Percentiles rank a stretch among this genome's conserved stretches.
These are phyloP conservation scores for Actinia equina DNA, from an alignment of 64 coral and sea anemone genomes.

Conservation along the genomic window DNA sequence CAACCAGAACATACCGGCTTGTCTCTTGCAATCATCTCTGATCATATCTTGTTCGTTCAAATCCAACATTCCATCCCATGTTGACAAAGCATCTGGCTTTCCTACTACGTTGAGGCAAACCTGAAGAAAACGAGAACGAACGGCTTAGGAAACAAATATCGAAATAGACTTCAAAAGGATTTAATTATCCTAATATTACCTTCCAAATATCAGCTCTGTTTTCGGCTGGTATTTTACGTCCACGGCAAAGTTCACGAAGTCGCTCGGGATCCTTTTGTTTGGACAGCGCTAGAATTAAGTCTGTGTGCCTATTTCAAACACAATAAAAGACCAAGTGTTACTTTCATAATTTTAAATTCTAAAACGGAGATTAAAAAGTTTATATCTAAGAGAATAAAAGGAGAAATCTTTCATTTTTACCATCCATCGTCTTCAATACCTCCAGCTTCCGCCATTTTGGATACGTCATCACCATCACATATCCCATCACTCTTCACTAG, in stretches of 20 bases:
- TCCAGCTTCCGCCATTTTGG: slow-evolving; percentile 96
- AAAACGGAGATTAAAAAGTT: not conserved
- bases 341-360: not conserved
- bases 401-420: slow-evolving; percentile 38
- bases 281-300: slow-evolving; percentile 87
- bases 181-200: slow-evolving; percentile 42
- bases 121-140: slow-evolving; percentile 28
- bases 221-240: slow-evolving; percentile 82
- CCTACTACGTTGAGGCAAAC: slow-evolving; percentile 93
- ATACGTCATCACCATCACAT: slow-evolving; percentile 89
- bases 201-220: slow-evolving; percentile 97
- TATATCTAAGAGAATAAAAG: not conserved
- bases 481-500: slow-evolving; percentile 51
- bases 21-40: slow-evolving; percentile 72
- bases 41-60: slow-evolving; percentile 76
- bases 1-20: slow-evolving; percentile 51
- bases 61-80: slow-evolving; percentile 88
- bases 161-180: not conserved
- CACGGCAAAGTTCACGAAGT: slow-evolving; percentile 85
- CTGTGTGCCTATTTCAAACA: slow-evolving; percentile 76
- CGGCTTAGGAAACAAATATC: not conserved
- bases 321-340: not conserved
- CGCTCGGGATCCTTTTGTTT: slow-evolving; percentile 93
- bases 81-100: slow-evolving; percentile 86
- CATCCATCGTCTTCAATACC: slow-evolving; percentile 84